A percentile compares a stretch with the other conserved stretches of the same genome.
Conservation (phyloP, 2,113 vertebrate genomes). For the Dromaius novaehollandiae region DNA sequence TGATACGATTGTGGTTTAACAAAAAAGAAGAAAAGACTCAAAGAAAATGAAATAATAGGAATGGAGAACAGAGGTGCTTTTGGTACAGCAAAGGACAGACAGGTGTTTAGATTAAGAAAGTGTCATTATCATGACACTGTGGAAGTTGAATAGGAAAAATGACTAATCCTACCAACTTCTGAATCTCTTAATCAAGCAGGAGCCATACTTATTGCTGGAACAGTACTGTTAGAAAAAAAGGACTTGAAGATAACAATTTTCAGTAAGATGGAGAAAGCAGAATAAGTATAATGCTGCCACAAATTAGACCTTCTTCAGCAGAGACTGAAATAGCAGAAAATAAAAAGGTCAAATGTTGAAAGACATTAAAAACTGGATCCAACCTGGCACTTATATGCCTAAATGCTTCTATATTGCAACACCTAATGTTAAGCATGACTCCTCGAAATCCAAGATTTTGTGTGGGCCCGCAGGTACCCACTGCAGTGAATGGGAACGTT, state of each 20-base stretch:
- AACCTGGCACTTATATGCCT: not conserved
- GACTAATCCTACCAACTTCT: not conserved
- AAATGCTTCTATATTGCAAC: not conserved
- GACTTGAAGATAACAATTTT: not conserved
- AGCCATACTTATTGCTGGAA: not conserved
- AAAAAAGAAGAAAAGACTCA: not conserved
- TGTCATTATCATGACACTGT: not conserved
- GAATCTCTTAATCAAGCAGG: not conserved
- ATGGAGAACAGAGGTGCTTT: not conserved
- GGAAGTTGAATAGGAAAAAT: not conserved
- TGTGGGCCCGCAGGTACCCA: not conserved
- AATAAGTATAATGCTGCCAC: not conserved
- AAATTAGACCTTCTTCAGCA: not conserved
- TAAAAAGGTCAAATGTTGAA: constrained; percentile 5
- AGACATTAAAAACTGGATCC: not conserved
- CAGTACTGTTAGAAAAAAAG: not conserved
- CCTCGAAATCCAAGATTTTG: not conserved
- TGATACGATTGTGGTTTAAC: not conserved
- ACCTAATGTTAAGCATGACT: not conserved
- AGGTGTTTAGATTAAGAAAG: constrained; percentile 21
- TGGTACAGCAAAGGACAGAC: not conserved
- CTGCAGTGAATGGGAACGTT: not conserved
- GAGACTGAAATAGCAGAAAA: constrained; percentile 11
- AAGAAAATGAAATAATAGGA: not conserved
- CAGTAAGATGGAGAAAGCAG: not conserved